Evolutionary conservation across 2,113 vertebrate genomes (phyloP), one percentile per base, ranked within the genome.

Genomic region (Panthera tigris): DNA sequence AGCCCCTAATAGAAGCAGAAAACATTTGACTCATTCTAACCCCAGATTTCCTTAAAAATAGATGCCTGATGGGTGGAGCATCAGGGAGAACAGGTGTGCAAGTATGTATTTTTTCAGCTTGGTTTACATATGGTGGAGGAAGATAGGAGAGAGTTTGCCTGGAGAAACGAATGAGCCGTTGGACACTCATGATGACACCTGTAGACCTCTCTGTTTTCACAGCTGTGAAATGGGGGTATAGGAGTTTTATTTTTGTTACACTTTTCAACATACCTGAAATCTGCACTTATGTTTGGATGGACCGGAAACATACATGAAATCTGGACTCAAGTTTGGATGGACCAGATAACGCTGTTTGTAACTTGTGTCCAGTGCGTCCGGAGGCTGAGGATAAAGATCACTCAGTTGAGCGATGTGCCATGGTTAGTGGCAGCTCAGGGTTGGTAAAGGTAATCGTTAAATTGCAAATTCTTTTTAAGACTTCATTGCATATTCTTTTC

Each of bases 1-100:
- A 94, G 85, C 73, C 73, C 52, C 66, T 84, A 61, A 69, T 95
- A 92, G 65, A 82, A 84, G 95, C 65, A 69, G 48, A 80, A 95
- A 88, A 69, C 61, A 55, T 66, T 97, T 97, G 95, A 97, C 82
- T 98, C 95, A 95, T 88, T 90, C 81, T 87, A 87, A 98, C 80
- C 85, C 63, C 63, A 92, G 93, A 57, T 93, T 93, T 86, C 73
- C 78, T 95, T 91, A 93, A 92, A 89, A 94, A 97, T 97, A 91
- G 94, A 96, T 55, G 50, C 9, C 52, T 87, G 11, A 21, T 41
- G 45, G 21, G 21, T 33, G 52, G 76, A 36, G 69, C 65, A n/a
- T 92, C 12, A 7, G 89, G n/a, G 87, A 74, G 91, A 92, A 52
- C 98, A 98, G 96, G 95, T 98, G 94, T 94, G 78, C 48, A 23